Evolutionary conservation across 23 tunicate genomes (phyloP).

Genomic region (Trididemnum miniatum): DNA sequence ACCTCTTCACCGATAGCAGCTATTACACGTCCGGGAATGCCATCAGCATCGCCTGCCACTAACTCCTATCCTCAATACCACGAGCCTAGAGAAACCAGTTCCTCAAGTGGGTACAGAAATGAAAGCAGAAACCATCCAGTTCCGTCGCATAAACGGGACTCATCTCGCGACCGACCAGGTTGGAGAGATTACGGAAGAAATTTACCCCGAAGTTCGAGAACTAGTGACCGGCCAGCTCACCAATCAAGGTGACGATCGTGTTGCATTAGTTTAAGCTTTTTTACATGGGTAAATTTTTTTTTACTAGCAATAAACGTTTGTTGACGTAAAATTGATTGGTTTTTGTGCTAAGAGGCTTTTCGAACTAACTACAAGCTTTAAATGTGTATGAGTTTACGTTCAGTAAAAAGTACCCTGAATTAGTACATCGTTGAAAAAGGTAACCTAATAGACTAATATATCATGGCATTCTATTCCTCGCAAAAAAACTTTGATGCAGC

Average conservation of each 20-base stretch:
- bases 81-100: neutral
- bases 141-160: conserved; percentile 9
- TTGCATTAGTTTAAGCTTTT: no score
- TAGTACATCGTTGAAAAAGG: no score
- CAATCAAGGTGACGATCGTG: neutral
- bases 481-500: no score
- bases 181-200: conserved; percentile 26
- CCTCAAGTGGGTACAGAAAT: neutral
- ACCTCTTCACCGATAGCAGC: neutral
- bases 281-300: no score
- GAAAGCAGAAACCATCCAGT: neutral
- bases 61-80: neutral
- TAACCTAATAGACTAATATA: no score
- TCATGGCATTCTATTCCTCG: no score
- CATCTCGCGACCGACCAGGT: neutral
- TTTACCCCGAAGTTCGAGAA: neutral
- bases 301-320: no score
- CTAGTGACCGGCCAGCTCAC: neutral
- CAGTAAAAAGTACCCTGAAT: no score
- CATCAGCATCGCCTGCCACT: neutral
- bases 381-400: no score
- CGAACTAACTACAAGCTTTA: no score
- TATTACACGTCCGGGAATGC: neutral
- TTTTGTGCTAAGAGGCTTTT: no score
- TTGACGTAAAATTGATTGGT: no score